These are phyloP conservation scores for Clarias batrachus DNA, from an alignment of 2,113 vertebrate genomes.

Conservation along the genomic window DNA sequence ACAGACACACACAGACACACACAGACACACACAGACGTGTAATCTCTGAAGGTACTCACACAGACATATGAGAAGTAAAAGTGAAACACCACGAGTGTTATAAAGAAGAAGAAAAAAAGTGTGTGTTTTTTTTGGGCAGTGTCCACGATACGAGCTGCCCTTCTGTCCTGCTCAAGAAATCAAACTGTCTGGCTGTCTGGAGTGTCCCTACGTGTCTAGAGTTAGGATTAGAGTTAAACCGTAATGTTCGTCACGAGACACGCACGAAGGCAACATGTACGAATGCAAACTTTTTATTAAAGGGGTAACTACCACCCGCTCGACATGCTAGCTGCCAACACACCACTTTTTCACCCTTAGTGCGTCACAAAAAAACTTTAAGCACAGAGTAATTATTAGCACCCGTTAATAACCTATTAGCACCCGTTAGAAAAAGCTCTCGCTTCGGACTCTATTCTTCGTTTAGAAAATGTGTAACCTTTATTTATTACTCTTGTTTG, in stretches of 20 bases:
- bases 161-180: neutral
- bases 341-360: too few relatives aligned
- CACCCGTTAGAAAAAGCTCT: neutral
- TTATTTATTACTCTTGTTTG: too few relatives aligned
- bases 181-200: neutral
- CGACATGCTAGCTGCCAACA: neutral
- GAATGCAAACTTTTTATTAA: neutral
- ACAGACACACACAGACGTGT: neutral
- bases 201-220: neutral
- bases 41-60: neutral
- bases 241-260: neutral
- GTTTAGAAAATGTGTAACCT: neutral
- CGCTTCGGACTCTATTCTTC: neutral
- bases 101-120: neutral
- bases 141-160: neutral
- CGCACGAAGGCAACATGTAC: neutral
- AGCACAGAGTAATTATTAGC: neutral
- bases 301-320: neutral
- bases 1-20: neutral
- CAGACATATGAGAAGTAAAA: neutral
- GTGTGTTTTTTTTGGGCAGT: neutral
- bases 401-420: neutral
- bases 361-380: neutral
- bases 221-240: neutral
- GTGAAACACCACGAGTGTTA: neutral